phyloP scores from a whole-genome alignment of 2,888 invertebrate genomes.

The Scaptomyza polygonia region DNA sequence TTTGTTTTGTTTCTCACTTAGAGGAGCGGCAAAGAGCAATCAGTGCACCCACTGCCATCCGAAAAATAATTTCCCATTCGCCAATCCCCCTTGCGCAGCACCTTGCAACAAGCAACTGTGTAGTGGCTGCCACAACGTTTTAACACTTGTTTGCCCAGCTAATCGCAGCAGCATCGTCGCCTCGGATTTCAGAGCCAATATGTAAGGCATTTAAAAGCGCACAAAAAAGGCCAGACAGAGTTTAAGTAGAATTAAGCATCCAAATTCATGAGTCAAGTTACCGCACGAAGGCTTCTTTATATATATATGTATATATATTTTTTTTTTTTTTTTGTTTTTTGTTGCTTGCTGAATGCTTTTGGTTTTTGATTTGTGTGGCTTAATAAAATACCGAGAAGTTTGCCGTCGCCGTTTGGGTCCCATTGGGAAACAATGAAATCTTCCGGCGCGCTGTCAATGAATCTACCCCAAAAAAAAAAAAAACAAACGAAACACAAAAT shows the following conservation, averaged over 20 bases:
- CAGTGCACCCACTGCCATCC: conserved; percentile 63
- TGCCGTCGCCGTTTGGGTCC: conserved; percentile 58
- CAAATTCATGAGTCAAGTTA: conserved; percentile 78
- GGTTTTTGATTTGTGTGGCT: conserved; percentile 77
- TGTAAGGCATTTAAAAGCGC: conserved; percentile 63
- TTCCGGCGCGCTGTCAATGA: conserved; percentile 79
- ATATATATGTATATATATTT: conserved; percentile 27
- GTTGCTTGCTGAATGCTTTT: conserved; percentile 48
- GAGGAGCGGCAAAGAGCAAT: conserved; percentile 62
- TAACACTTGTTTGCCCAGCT: conserved; percentile 78
- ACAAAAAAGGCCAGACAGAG: conserved; percentile 57
- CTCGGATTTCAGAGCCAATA: conserved; percentile 53
- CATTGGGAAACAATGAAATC: conserved; percentile 79
- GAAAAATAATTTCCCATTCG: conserved; percentile 7
- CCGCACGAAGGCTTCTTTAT: conserved; percentile 63
- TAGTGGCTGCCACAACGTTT: conserved; percentile 64
- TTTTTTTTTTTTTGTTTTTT: conserved; percentile 10
- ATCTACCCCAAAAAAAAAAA: conserved; percentile 64
- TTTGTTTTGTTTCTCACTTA: conserved; percentile 68
- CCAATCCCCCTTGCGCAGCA: background rate
- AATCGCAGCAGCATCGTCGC: conserved; percentile 66
- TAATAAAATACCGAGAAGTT: conserved; percentile 79
- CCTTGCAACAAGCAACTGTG: conserved; percentile 13
- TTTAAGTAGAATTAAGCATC: conserved; percentile 79
- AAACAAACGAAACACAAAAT: too few relatives aligned